A percentile compares a stretch with the other conserved stretches of the same genome.
Conservation (phyloP, 2,113 vertebrate species). For the Spheniscus mendiculus region DNA sequence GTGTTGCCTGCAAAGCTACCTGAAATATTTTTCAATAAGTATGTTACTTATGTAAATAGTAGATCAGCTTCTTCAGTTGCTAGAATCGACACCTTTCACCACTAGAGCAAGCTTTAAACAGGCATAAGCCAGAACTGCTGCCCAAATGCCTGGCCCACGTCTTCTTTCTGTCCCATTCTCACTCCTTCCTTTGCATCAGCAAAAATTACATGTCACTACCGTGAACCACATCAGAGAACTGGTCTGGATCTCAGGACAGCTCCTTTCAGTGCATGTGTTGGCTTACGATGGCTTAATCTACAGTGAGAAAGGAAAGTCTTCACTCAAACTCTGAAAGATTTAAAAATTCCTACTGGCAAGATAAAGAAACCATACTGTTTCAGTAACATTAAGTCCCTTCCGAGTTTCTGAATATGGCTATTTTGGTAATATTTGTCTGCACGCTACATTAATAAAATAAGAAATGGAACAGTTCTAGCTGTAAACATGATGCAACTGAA, state of each 20-base stretch:
- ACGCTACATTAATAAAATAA: neutral
- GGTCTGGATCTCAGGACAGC: neutral
- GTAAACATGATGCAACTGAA: constrained; percentile 22
- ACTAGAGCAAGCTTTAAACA: neutral
- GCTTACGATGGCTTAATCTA: neutral
- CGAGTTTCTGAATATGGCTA: neutral
- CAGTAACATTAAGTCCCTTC: neutral
- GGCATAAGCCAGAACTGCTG: neutral
- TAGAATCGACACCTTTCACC: neutral
- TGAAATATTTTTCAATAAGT: neutral
- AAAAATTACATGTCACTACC: neutral
- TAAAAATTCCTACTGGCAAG: neutral
- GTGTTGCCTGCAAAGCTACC: neutral
- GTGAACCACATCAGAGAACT: neutral
- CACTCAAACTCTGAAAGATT: neutral
- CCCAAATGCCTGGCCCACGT: neutral
- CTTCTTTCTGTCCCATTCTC: neutral
- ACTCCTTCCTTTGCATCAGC: neutral
- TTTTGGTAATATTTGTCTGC: neutral
- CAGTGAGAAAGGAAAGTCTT: neutral
- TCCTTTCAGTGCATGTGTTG: neutral
- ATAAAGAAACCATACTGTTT: neutral
- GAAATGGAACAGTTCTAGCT: neutral
- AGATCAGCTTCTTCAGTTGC: neutral
- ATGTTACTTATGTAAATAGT: neutral